Conservation (phyloP, 2,797 vertebrate species). For the Karalla daura region DNA sequence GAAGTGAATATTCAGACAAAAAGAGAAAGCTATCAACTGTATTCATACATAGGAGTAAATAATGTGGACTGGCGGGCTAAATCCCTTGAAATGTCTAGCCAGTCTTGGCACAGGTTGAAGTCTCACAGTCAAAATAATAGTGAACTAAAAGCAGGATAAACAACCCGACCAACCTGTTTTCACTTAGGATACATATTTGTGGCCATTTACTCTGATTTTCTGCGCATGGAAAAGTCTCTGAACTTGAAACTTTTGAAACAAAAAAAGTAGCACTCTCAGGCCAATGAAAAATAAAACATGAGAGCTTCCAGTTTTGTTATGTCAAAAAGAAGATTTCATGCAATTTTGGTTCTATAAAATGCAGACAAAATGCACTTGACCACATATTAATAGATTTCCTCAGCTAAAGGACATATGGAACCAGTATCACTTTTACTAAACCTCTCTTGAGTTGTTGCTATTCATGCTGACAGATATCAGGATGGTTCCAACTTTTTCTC, state of each 20-base stretch:
- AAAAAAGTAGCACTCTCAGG: constrained; percentile 14
- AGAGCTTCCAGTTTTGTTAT: constrained; percentile 34
- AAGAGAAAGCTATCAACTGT: constrained; percentile 40
- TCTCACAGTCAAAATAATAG: constrained; percentile 70
- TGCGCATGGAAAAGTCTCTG: constrained; percentile 48
- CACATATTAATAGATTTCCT: constrained; percentile 62
- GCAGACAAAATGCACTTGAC: constrained; percentile 47
- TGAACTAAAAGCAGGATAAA: constrained; percentile 67
- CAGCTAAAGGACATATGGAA: constrained; percentile 55
- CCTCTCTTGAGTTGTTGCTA: constrained; percentile 25
- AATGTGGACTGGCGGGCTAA: constrained; percentile 52
- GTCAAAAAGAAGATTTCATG: constrained; percentile 52
- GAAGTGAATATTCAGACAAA: constrained; percentile 33
- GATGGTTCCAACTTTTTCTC: constrained; percentile 43
- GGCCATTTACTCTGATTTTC: constrained; percentile 68
- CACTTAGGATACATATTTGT: constrained; percentile 73
- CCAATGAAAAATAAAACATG: constrained; percentile 42
- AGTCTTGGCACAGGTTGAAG: constrained; percentile 52
- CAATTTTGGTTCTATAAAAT: constrained; percentile 49
- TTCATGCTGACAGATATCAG: constrained; percentile 51
- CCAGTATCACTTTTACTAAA: constrained; percentile 37
- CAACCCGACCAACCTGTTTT: constrained; percentile 65
- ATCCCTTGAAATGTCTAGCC: constrained; percentile 46
- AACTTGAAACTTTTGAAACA: constrained; percentile 58
- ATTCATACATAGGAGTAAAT: constrained; percentile 60